Evolutionary conservation across 2,113 vertebrate genomes (phyloP).

Genomic region (Telmatochromis sp.): DNA sequence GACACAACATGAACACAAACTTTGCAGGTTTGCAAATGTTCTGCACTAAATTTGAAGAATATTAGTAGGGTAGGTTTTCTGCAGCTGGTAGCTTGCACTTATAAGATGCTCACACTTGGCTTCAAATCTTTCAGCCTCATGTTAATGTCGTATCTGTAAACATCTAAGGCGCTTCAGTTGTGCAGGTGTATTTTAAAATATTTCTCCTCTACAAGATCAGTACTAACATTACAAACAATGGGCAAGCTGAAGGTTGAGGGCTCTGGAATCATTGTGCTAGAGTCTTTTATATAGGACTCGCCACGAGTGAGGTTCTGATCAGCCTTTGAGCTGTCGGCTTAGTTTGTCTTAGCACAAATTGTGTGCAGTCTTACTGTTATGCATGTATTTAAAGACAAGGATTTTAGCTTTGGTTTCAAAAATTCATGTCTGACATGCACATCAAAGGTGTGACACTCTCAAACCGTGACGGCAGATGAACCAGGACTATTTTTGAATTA

Average conservation of each 20-base stretch:
- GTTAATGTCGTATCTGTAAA: neutral
- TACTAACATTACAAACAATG: neutral
- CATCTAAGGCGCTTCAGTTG: neutral
- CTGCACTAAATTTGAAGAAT: neutral
- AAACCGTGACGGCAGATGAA: neutral
- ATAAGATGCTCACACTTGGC: neutral
- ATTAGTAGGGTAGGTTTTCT: neutral
- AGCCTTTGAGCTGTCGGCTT: neutral
- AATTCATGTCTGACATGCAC: neutral
- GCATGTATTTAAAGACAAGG: neutral
- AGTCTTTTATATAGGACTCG: neutral
- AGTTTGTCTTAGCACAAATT: neutral
- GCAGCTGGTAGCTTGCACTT: neutral
- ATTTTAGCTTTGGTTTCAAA: neutral
- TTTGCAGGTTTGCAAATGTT: neutral
- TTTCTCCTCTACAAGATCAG: neutral
- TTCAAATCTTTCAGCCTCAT: neutral
- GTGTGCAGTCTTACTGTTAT: neutral
- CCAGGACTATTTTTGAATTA: neutral
- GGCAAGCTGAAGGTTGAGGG: neutral
- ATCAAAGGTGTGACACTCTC: neutral
- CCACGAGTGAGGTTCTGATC: neutral
- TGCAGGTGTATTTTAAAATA: neutral
- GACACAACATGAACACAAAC: neutral
- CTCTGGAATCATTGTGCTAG: neutral